Evolutionary conservation across 2,113 vertebrate species (phyloP), one percentile per base, ranked within the genome.

Genomic region (Brachypodius melanocephalos): DNA sequence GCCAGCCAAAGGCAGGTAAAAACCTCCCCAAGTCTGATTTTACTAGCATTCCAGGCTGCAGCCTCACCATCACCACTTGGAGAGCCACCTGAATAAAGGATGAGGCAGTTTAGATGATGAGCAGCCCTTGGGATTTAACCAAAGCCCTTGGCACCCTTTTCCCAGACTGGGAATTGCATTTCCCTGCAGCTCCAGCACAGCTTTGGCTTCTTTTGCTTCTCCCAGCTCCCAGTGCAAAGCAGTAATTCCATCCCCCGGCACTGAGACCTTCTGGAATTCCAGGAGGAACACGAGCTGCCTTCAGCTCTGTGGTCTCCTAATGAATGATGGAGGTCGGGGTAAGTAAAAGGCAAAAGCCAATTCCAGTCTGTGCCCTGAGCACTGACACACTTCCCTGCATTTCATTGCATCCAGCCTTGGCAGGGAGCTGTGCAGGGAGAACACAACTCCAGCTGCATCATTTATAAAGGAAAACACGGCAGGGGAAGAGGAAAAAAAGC

Each of bases 401-500:
- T 49, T 54, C 68, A 26, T 54, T 49, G 51, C 52, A 43, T 26
- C 36, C 74, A 32, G 52, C 15, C 43, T 32, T 20, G 55, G 68
- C 74, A 42, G 46, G 49, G 66, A 92, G 83, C 51, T 15, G 54
- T 34, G 59, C 49, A 45, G 68, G 61, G 59, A 61, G 68, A 89
- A 54, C 91, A 43, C 40, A n/a, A 10, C 36, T 93, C 85, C 48
- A 79, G 71, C 88, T 97, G 92, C 91, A 97, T 97, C 25, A 96
- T 96, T 97, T 31, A 97, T 91, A 43, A 85, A 57, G 83, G 89
- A 77, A 90, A 89, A 80, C 17, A 20, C 5, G 14, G 52, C 10
- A 40, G 67, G 12, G 31, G 2, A 79, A 52, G 59, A 74, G 54
- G 10, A 29, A 12, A 18, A 58, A 91, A 95, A 91, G 32, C 31